Percentiles rank a stretch among this genome's conserved stretches.
These are phyloP conservation scores for Drosophila nigricruria DNA, from an alignment of 2,888 invertebrate species.

Conservation along the genomic window DNA sequence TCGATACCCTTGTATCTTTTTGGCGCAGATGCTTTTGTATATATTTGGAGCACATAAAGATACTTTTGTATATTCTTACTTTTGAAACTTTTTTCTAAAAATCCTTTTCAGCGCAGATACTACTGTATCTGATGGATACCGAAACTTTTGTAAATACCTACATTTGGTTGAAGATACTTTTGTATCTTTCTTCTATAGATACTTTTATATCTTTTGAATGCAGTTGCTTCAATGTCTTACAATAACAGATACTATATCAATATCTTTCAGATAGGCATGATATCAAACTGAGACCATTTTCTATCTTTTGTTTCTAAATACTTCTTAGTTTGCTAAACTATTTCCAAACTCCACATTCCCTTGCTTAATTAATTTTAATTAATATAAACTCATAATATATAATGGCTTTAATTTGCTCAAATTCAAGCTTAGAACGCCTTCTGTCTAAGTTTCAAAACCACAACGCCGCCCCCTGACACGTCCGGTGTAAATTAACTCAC, in stretches of 20 bases:
- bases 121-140: no score
- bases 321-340: not conserved
- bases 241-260: not conserved
- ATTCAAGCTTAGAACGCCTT: not conserved
- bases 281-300: no score
- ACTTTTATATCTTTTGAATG: not conserved
- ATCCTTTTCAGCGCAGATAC: no score
- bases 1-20: no score
- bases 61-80: no score
- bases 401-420: not conserved
- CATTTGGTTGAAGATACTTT: no score
- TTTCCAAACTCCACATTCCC: not conserved
- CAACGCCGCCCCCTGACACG: not conserved
- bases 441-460: not conserved
- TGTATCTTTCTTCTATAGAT: not conserved
- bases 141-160: no score
- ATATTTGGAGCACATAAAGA: no score
- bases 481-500: conserved; percentile 6
- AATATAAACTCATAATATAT: not conserved
- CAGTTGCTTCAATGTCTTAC: not conserved
- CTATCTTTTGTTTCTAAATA: not conserved
- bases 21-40: no score
- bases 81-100: not conserved
- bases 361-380: not conserved
- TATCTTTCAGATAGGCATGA: not conserved